A percentile compares a stretch with the other conserved stretches of the same genome.
These are phyloP conservation scores for Samia ricini DNA, from an alignment of 1,140 invertebrate genomes.

Conservation along the genomic window DNA sequence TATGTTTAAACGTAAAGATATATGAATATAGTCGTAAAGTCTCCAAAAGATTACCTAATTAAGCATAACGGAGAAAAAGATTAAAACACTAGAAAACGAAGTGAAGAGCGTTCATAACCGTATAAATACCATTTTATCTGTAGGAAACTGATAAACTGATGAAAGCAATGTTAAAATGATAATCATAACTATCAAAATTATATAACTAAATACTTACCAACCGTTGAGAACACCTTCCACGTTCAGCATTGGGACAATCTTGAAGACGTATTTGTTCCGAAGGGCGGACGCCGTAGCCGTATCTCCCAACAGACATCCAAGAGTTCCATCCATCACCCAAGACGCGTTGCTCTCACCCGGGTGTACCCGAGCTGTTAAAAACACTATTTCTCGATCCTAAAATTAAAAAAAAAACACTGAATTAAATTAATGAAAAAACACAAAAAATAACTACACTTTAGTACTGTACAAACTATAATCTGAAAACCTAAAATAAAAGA, in stretches of 20 bases:
- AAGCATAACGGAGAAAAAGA: too few species aligned
- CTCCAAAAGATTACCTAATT: too few species aligned
- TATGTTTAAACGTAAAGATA: too few species aligned
- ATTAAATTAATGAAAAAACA: neutral
- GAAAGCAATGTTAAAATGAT: neutral
- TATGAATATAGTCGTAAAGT: too few species aligned
- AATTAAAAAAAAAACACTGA: neutral
- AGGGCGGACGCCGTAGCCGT: slow-evolving; percentile 79
- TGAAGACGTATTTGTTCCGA: slow-evolving; percentile 88
- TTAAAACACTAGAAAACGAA: too few species aligned
- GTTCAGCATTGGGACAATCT: slow-evolving; percentile 93
- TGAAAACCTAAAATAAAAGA: too few species aligned
- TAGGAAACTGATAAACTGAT: too few species aligned
- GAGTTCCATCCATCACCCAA: slow-evolving; percentile 92
- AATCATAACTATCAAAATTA: neutral
- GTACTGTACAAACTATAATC: too few species aligned
- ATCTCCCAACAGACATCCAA: slow-evolving; percentile 83
- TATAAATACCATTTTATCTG: too few species aligned
- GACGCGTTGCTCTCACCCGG: slow-evolving; percentile 94
- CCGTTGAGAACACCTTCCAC: slow-evolving; percentile 93
- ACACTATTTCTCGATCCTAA: slow-evolving; percentile 83
- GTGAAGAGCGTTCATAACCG: too few species aligned
- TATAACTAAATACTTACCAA: slow-evolving; percentile 81
- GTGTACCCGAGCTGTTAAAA: slow-evolving; percentile 90
- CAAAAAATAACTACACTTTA: neutral